Evolutionary conservation across 2,113 vertebrate genomes (phyloP), one percentile per base, ranked within the genome.

Genomic region (Antechinus flavipes): DNA sequence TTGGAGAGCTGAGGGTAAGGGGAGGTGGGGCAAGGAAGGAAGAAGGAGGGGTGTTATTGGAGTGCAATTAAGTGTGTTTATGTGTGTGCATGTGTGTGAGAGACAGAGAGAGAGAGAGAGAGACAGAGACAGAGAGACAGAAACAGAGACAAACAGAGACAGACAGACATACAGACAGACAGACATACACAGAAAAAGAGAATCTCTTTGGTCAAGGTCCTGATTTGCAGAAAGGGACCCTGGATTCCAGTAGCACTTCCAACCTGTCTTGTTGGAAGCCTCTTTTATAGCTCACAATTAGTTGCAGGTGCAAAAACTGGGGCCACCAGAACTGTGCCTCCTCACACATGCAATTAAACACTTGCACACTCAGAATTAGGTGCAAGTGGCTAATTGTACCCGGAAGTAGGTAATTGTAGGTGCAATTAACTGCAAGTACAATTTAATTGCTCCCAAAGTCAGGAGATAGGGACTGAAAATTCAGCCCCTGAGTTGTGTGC

Each of bases 361-460:
- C 97, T 98, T 98, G 97, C 98, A 98, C 97, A 98, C 98, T 95
- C 98, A 97, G 98, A 97, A 98, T 98, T 98, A 98, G 97, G 96
- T 98, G 97, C 98, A 98, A 98, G 98, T 96, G 96, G 97, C 96
- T 98, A 98, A 98, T 97, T 97, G 98, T 89, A 97, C 97, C 97
- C 94, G 95, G 97, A 98, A 98, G 97, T 97, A 97, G 96, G 96
- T 98, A 98, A 98, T 98, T 97, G 97, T 96, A 95, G 96, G 97
- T 98, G 95, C 97, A 98, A 98, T 98, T 98, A 98, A 96, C 96
- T 96, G 95, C 96, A 95, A 98, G 97, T 97, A 94, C 96, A 97
- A 91, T 97, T 98, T 98, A 97, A 98, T 98, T 97, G 97, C 97
- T 98, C 97, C 98, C 97, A 97, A 97, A 97, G 96, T 98, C 95